phyloP scores from a whole-genome alignment of 2,888 invertebrate genomes.

The Nymphalis c-album region DNA sequence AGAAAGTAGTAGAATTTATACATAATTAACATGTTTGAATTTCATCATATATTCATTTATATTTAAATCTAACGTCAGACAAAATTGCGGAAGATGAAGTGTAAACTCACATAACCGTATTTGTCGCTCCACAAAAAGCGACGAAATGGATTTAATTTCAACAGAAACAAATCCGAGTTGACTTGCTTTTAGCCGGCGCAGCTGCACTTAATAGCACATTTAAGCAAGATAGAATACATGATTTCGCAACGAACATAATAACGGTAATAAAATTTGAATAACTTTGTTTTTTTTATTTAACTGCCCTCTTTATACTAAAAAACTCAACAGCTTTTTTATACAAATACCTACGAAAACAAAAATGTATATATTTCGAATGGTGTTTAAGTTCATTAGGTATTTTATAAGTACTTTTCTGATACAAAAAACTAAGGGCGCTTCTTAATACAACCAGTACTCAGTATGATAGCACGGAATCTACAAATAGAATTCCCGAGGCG shows the following conservation, averaged over 20 bases:
- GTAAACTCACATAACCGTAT: not conserved
- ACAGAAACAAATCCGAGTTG: constrained; percentile 11
- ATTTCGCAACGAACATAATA: not conserved
- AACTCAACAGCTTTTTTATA: too few relatives aligned
- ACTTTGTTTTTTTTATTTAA: not conserved
- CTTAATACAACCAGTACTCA: too few relatives aligned
- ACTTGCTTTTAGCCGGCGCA: constrained; percentile 10
- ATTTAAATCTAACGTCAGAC: not conserved
- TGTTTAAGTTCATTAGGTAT: too few relatives aligned
- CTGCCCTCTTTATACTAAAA: too few relatives aligned
- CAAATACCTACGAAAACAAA: too few relatives aligned
- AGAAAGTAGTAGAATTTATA: too few relatives aligned
- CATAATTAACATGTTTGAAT: too few relatives aligned
- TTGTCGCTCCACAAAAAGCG: constrained; percentile 1
- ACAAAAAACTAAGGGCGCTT: too few relatives aligned
- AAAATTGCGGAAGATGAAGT: not conserved
- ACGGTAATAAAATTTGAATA: not conserved
- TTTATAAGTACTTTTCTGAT: too few relatives aligned
- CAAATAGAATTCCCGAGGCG: too few relatives aligned
- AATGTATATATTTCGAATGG: too few relatives aligned
- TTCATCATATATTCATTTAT: not conserved
- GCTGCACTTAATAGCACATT: constrained; percentile 10
- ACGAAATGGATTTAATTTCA: constrained; percentile 7
- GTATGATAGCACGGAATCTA: too few relatives aligned
- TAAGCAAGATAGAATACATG: constrained; percentile 3